These are phyloP conservation scores for Erpetoichthys calabaricus DNA, from an alignment of 2,797 vertebrate species.

Conservation along the genomic window DNA sequence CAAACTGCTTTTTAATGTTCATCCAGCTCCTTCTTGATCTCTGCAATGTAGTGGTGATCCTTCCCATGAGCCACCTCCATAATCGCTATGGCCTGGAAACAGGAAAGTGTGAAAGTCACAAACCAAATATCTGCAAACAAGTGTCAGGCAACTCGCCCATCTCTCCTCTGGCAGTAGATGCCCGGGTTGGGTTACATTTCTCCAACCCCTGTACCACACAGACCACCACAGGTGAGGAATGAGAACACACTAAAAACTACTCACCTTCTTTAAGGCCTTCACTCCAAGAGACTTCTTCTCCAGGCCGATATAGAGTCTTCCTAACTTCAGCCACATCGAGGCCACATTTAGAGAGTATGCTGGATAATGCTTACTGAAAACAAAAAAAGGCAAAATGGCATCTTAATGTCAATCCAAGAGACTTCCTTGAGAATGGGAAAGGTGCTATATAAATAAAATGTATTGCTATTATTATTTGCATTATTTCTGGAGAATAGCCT, in stretches of 20 bases:
- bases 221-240: too few species aligned
- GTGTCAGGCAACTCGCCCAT: not conserved
- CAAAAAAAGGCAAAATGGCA: conserved; percentile 8
- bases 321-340: conserved; percentile 89
- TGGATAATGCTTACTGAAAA: conserved; percentile 68
- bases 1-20: conserved; percentile 37
- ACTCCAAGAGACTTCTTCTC: conserved; percentile 47
- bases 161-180: too few species aligned
- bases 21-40: conserved; percentile 68
- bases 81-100: conserved; percentile 69
- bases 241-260: too few species aligned
- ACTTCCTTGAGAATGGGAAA: too few species aligned
- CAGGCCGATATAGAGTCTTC: conserved; percentile 63
- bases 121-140: not conserved
- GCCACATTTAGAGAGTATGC: conserved; percentile 82
- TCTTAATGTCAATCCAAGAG: too few species aligned
- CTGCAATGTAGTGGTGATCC: conserved; percentile 72
- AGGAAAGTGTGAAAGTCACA: conserved; percentile 8
- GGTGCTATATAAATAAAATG: too few species aligned
- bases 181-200: not conserved
- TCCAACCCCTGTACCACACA: too few species aligned
- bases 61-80: conserved; percentile 90
- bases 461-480: too few species aligned
- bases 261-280: conserved; percentile 71
- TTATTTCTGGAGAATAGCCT: too few species aligned